Conservation (phyloP, 2,113 vertebrate genomes). For the Callospermophilus lateralis region DNA sequence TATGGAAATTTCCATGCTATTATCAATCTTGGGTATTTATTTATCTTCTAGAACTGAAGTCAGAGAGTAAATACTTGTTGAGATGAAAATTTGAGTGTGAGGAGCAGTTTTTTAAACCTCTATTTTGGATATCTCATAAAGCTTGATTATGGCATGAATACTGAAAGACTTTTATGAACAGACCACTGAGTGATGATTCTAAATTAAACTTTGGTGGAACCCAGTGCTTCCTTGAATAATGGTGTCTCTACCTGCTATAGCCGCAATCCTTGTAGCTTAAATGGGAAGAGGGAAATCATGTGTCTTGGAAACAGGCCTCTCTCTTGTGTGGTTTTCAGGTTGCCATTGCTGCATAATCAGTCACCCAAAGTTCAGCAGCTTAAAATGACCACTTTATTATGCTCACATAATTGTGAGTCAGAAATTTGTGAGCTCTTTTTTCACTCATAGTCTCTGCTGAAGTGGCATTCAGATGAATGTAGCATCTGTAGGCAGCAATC, state of each 20-base stretch:
- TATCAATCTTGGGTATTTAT: not conserved
- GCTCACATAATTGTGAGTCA: not conserved
- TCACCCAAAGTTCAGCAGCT: not conserved
- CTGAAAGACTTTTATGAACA: not conserved
- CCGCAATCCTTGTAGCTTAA: not conserved
- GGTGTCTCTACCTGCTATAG: not conserved
- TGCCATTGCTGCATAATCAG: not conserved
- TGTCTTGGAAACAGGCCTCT: not conserved
- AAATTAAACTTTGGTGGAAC: not conserved
- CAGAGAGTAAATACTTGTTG: not conserved
- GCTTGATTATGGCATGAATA: not conserved
- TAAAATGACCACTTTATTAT: not conserved
- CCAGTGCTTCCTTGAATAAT: not conserved
- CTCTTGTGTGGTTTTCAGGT: not conserved
- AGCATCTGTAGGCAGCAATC: not conserved
- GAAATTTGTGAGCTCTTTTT: not conserved
- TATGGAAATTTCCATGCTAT: not conserved
- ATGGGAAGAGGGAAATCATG: accelerated
- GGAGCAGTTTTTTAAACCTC: not conserved
- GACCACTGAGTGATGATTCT: not conserved
- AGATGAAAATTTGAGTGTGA: not conserved
- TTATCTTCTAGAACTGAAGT: constrained; percentile 23
- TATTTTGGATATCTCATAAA: not conserved
- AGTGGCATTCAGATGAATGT: not conserved
- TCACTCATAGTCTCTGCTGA: not conserved